Evolutionary conservation across 1,140 invertebrate species (phyloP).

Genomic region (Drosophila suzukii): DNA sequence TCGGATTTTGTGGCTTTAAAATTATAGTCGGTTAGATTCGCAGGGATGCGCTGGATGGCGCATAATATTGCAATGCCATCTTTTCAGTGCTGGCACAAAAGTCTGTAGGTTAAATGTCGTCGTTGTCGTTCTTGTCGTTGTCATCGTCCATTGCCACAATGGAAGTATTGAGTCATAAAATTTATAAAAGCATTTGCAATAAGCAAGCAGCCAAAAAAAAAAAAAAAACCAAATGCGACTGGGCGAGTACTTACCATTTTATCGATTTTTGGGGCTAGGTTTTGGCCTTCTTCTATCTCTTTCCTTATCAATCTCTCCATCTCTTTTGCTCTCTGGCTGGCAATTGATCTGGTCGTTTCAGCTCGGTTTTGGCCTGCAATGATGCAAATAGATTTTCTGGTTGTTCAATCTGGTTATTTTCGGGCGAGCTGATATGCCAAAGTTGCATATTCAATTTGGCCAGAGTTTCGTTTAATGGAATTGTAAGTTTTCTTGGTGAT

Average conservation of each 20-base stretch:
- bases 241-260: slow-evolving; percentile 76
- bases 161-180: slow-evolving; percentile 76
- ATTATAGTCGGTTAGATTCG: slow-evolving; percentile 70
- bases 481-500: slow-evolving; percentile 23
- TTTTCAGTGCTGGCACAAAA: slow-evolving; percentile 40
- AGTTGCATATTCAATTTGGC: slow-evolving; percentile 48
- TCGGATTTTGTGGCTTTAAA: slow-evolving; percentile 72
- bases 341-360: slow-evolving; percentile 11
- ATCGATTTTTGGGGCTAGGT: slow-evolving; percentile 67
- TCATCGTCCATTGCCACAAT: slow-evolving; percentile 55
- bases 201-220: slow-evolving; percentile 58
- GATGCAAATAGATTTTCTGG: slow-evolving; percentile 58
- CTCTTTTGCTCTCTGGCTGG: neutral
- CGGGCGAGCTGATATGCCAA: slow-evolving; percentile 44
- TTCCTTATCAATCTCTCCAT: slow-evolving; percentile 8
- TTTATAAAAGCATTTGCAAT: slow-evolving; percentile 80
- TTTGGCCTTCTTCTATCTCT: slow-evolving; percentile 23
- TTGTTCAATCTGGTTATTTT: slow-evolving; percentile 57
- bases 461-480: slow-evolving; percentile 45
- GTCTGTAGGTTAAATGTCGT: slow-evolving; percentile 72
- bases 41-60: slow-evolving; percentile 50
- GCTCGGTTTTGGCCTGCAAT: slow-evolving; percentile 55
- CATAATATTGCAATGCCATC: slow-evolving; percentile 53
- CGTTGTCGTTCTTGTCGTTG: slow-evolving; percentile 28
- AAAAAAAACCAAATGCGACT: slow-evolving; percentile 36